These are phyloP conservation scores for Pachyramphus minor DNA, from an alignment of 2,113 vertebrate species.

Conservation along the genomic window DNA sequence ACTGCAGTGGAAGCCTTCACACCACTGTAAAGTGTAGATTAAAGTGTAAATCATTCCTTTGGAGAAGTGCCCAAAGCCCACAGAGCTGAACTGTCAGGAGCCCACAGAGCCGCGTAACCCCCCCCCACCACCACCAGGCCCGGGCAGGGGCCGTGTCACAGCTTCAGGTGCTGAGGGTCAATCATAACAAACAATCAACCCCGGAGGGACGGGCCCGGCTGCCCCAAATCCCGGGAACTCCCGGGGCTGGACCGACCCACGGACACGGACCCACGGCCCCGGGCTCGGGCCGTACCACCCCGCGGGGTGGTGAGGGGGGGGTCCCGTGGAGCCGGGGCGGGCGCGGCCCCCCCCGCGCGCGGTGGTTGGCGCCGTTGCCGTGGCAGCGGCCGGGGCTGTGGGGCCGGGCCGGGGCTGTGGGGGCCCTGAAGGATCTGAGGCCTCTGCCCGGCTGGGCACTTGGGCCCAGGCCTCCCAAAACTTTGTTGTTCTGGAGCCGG, in stretches of 20 bases:
- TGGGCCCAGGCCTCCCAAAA: rapidly evolving
- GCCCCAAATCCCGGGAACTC: neutral
- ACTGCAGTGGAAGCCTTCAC: neutral
- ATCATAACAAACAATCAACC: neutral
- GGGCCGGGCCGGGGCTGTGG: too few relatives aligned
- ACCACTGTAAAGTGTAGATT: too few relatives aligned
- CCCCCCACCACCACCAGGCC: neutral
- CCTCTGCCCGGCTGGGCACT: rapidly evolving
- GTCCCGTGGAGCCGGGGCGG: too few relatives aligned
- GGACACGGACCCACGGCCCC: too few relatives aligned
- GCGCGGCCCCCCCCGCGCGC: neutral
- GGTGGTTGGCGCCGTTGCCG: neutral
- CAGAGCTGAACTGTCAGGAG: neutral
- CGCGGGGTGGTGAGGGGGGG: neutral
- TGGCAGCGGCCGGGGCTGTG: neutral
- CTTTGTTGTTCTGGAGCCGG: neutral
- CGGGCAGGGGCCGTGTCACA: too few relatives aligned
- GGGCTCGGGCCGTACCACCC: neutral
- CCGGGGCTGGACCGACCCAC: too few relatives aligned
- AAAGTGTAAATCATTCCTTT: neutral
- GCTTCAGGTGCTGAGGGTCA: neutral
- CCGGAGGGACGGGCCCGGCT: neutral
- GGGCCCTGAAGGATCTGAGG: too few relatives aligned
- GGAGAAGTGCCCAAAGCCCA: too few relatives aligned
- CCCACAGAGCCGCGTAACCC: neutral